phyloP scores from a whole-genome alignment of 2,797 vertebrate genomes.

The Knipowitschia caucasica region DNA sequence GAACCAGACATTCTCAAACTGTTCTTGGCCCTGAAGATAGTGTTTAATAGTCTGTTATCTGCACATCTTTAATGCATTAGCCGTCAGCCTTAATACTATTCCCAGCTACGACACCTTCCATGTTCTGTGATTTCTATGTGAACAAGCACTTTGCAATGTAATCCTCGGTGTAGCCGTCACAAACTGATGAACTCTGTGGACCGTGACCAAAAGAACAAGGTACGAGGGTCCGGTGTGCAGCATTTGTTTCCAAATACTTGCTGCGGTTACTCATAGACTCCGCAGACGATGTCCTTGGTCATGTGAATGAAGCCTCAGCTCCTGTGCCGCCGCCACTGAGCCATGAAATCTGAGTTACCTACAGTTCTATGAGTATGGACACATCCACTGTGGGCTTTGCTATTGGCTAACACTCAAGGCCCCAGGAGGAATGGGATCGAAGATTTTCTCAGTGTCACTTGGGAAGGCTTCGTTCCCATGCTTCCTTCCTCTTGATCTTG shows the following conservation, averaged over 20 bases:
- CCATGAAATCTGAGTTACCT: too few species aligned
- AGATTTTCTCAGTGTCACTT: too few species aligned
- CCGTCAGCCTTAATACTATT: neutral
- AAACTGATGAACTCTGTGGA: constrained; percentile 1
- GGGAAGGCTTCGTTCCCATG: too few species aligned
- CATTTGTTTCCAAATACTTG: neutral
- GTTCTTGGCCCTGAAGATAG: too few species aligned
- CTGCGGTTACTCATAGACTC: neutral
- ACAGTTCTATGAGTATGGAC: too few species aligned
- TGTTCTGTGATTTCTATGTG: neutral
- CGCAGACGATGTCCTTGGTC: constrained; percentile 8
- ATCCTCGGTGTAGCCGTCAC: neutral
- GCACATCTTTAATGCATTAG: neutral
- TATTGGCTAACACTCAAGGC: too few species aligned
- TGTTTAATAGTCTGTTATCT: too few species aligned
- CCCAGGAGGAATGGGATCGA: too few species aligned
- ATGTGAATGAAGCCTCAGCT: constrained; percentile 25
- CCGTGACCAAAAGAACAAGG: constrained; percentile 1
- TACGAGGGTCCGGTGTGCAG: constrained; percentile 1
- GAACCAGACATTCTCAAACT: too few species aligned
- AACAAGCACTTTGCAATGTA: constrained; percentile 4
- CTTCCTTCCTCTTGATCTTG: too few species aligned
- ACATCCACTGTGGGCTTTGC: too few species aligned
- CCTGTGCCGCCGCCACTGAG: constrained; percentile 26
- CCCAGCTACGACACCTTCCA: neutral